A percentile compares a stretch with the other conserved stretches of the same genome.
These are phyloP conservation scores for Mythimna lalbum DNA, from an alignment of 2,888 invertebrate species.

Conservation along the genomic window DNA sequence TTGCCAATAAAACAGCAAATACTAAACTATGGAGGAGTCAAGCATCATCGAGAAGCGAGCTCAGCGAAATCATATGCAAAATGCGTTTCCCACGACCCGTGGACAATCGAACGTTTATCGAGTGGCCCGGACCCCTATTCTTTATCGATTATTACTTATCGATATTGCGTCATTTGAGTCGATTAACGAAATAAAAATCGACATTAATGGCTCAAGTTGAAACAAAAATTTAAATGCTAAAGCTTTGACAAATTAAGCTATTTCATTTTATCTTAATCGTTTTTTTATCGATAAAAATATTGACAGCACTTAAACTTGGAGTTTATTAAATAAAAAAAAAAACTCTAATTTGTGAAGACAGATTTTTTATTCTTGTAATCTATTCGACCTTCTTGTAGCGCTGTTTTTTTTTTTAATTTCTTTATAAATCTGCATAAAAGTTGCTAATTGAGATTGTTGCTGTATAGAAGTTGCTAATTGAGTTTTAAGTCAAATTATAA, in stretches of 20 bases:
- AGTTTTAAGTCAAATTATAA: constrained; percentile 3
- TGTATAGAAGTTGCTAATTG: constrained; percentile 19
- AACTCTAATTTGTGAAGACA: constrained; percentile 17
- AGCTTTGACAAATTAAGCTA: constrained; percentile 66
- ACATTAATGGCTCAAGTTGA: constrained; percentile 1
- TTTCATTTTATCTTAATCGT: constrained; percentile 59
- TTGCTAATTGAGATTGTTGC: constrained; percentile 20
- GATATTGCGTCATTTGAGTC: constrained; percentile 52
- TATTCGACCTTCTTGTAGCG: constrained; percentile 9
- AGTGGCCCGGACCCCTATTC: constrained; percentile 69
- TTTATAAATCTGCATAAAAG: neutral
- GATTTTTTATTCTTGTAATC: constrained; percentile 31
- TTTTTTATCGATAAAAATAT: constrained; percentile 52
- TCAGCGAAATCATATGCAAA: constrained; percentile 83
- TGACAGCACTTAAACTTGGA: constrained; percentile 43
- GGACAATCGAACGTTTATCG: constrained; percentile 81
- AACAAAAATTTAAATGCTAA: constrained; percentile 53
- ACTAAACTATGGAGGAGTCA: constrained; percentile 56
- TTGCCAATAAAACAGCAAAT: constrained; percentile 61
- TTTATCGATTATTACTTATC: constrained; percentile 61
- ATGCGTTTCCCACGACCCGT: constrained; percentile 80
- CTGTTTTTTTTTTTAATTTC: constrained; percentile 1
- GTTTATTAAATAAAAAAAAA: constrained; percentile 17
- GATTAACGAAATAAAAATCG: constrained; percentile 30
- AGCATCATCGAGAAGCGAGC: constrained; percentile 59